Evolutionary conservation across 1,140 invertebrate genomes (phyloP), one percentile per base, ranked within the genome.

Genomic region (Amphibalanus amphitrite): DNA sequence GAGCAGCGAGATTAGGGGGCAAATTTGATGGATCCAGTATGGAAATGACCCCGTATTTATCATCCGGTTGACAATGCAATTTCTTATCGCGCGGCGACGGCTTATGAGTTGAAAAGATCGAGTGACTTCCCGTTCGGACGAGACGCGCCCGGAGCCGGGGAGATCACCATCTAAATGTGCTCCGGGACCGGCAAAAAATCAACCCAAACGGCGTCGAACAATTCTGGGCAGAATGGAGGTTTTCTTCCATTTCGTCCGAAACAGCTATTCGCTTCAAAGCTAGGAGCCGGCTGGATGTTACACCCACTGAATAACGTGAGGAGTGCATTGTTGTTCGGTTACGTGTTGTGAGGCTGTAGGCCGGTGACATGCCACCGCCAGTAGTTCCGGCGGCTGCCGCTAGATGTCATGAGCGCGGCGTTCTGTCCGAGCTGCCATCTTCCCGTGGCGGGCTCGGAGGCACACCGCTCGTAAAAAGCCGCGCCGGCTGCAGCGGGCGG

Each of bases 61-160:
- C 65, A 67, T 67, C 28, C 26, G 65, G 26, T 67, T 67, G 65
- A 67, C 65, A 67, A 67, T 67, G 65, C 65, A 67, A 67, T 67
- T 67, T 67, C 65, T 67, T 67, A 67, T 67, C 65, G 28, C n/a
- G 10, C 65, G 65, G n/a, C 65, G 47, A 23, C 10, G 47, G 47
- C 47, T 59, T 59, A 59, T 59, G 47, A 59, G 47, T 59, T 59
- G 47, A 59, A 59, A 59, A 59, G 47, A 59, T 59, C 47, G 47
- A 59, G 47, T 20, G 47, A 59, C 47, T 59, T 59, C 13, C 47
- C 47, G 47, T 8, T 59, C 20, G 13, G 47, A 1, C 47, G 47
- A 13, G 47, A 20, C 47, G 47, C 47, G 10, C 47, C 47, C 33
- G 15, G 33, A 38, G 47, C 10, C 47, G 47, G 13, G 47, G 47